phyloP scores from a whole-genome alignment of 2,113 vertebrate genomes.

The Pimephales promelas region DNA sequence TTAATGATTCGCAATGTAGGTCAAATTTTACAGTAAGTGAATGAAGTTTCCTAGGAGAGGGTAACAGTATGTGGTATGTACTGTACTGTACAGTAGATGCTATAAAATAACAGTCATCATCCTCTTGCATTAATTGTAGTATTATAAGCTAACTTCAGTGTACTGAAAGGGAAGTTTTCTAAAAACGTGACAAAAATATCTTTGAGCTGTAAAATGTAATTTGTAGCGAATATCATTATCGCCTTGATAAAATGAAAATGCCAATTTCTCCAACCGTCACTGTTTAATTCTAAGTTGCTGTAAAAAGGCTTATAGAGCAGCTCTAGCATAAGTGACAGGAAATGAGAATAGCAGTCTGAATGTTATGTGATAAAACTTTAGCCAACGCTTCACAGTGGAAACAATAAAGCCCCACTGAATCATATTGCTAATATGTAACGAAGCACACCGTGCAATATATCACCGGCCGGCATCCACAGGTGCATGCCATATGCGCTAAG shows the following conservation, averaged over 20 bases:
- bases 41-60: not conserved
- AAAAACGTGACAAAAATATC: conserved; percentile 1
- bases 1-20: not conserved
- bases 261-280: conserved; percentile 3
- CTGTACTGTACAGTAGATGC: not conserved
- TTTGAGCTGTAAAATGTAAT: conserved; percentile 13
- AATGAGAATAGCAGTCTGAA: conserved; percentile 33
- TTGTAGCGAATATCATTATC: conserved; percentile 20
- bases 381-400: not conserved
- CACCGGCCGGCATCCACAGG: conserved; percentile 28
- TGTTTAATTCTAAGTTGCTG: conserved; percentile 22
- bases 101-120: conserved; percentile 10
- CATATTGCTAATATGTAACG: conserved; percentile 17
- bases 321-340: conserved; percentile 29
- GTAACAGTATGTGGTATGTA: not conserved
- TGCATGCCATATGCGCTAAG: not conserved
- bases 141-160: conserved; percentile 8
- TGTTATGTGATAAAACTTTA: conserved; percentile 28
- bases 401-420: conserved; percentile 8
- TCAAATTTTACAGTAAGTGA: not conserved
- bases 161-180: not conserved
- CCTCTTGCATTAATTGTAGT: not conserved
- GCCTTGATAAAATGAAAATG: conserved; percentile 20
- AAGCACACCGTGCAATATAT: conserved; percentile 8
- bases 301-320: conserved; percentile 29